Percentiles rank a stretch among this genome's conserved stretches.
Evolutionary conservation across 2,113 vertebrate genomes (phyloP).

Genomic region (Spheniscus mendiculus): DNA sequence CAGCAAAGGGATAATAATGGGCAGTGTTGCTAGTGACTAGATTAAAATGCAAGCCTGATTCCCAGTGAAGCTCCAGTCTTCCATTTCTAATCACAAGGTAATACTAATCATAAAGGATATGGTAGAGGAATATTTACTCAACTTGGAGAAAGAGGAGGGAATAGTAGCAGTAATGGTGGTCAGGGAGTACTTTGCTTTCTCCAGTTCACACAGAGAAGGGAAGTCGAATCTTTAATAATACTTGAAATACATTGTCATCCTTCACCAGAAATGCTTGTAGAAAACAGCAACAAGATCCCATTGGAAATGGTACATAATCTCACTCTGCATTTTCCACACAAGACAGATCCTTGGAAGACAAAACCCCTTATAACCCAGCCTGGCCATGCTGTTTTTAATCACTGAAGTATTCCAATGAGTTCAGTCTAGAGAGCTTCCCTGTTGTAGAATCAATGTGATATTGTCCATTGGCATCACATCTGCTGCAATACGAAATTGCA

Average conservation of each 20-base stretch:
- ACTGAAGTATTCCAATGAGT: neutral
- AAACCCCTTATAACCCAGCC: neutral
- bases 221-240: neutral
- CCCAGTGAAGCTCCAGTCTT: neutral
- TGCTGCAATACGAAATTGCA: neutral
- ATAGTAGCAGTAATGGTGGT: neutral
- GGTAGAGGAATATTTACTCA: neutral
- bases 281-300: neutral
- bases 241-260: neutral
- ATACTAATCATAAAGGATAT: neutral
- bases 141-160: neutral
- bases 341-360: neutral
- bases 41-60: neutral
- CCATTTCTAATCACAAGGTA: neutral
- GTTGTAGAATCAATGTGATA: neutral
- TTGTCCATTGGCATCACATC: neutral
- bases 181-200: neutral
- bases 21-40: neutral
- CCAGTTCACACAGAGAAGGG: neutral
- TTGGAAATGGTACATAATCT: neutral
- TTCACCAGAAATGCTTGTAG: neutral
- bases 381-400: neutral
- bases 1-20: neutral
- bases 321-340: neutral
- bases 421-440: neutral